A percentile compares a stretch with the other conserved stretches of the same genome.
Evolutionary conservation across 2,797 vertebrate genomes (phyloP).

Genomic region (Mormyrus proboscirostris): DNA sequence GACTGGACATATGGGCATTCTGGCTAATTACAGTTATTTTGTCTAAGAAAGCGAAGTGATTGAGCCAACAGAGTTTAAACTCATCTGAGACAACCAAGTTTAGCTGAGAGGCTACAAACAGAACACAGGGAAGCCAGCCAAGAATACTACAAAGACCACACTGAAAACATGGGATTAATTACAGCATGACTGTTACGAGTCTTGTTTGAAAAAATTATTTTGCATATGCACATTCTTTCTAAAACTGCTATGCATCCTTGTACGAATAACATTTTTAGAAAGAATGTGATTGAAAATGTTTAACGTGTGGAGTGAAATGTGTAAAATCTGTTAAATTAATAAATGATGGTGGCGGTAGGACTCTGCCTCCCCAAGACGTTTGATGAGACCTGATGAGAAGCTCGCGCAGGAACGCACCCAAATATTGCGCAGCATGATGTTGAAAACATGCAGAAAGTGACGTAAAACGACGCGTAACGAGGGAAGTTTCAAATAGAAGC

Average conservation of each 20-base stretch:
- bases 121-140: not conserved
- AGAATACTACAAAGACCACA: not conserved
- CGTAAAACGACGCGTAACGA: not conserved
- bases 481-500: slow-evolving; percentile 1
- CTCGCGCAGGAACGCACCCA: not conserved
- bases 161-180: not conserved
- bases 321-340: not conserved
- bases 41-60: not conserved
- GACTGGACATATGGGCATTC: not conserved
- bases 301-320: not conserved
- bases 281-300: not conserved
- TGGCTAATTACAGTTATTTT: not conserved
- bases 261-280: not conserved
- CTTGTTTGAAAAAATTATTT: not conserved
- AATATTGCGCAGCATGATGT: not conserved
- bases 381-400: not conserved
- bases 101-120: not conserved
- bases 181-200: not conserved
- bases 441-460: not conserved
- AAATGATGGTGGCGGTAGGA: not conserved
- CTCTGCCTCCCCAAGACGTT: not conserved
- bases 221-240: not conserved
- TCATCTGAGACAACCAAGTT: not conserved
- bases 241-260: not conserved
- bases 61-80: not conserved